phyloP scores from a whole-genome alignment of 2,113 vertebrate genomes.

The Corvus cornix region DNA sequence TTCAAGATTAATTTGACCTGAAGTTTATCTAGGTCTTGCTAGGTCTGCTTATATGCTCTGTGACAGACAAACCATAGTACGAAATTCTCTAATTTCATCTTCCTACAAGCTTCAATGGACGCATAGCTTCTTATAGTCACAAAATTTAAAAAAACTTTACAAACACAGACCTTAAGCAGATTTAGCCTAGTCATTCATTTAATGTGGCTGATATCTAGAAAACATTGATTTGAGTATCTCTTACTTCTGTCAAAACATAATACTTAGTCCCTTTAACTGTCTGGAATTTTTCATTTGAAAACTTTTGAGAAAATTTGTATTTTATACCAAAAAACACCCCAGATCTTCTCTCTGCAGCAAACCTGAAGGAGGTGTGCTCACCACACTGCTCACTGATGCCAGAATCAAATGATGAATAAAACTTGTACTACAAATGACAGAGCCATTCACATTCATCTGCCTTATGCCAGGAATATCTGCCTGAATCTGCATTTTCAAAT shows the following conservation, averaged over 20 bases:
- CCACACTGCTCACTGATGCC: background rate
- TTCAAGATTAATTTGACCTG: background rate
- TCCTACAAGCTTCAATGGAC: background rate
- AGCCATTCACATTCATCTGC: background rate
- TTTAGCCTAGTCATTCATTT: background rate
- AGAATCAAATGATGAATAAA: background rate
- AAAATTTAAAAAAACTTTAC: background rate
- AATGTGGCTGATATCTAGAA: background rate
- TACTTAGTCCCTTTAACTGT: background rate
- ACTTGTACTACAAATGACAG: background rate
- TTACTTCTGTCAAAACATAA: background rate
- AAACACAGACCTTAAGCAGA: background rate
- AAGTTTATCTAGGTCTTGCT: background rate
- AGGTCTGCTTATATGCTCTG: background rate
- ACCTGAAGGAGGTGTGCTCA: background rate
- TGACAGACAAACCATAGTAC: background rate
- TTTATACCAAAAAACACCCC: background rate
- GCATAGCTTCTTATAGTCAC: background rate
- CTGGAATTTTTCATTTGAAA: background rate
- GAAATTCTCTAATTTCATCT: background rate
- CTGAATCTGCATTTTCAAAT: background rate
- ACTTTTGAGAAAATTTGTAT: background rate
- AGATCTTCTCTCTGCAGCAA: background rate
- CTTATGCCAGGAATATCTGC: background rate
- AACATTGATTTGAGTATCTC: background rate